Evolutionary conservation across 2,113 vertebrate species (phyloP).

Genomic region (Nipponia nippon): DNA sequence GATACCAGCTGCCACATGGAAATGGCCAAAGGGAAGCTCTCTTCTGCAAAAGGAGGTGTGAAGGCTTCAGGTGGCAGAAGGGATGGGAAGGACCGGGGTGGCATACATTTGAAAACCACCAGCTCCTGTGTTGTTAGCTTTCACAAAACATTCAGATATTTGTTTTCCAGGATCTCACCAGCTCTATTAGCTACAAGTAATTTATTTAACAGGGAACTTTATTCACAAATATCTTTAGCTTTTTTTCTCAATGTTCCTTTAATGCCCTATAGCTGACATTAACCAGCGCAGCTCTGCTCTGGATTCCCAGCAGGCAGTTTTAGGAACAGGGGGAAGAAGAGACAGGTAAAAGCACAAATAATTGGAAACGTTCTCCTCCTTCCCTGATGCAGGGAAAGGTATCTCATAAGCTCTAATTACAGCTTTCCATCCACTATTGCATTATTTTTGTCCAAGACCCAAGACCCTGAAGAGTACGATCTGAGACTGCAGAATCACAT

Average conservation of each 20-base stretch:
- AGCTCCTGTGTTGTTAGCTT: not conserved
- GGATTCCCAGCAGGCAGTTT: not conserved
- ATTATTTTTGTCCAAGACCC: not conserved
- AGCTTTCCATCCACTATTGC: not conserved
- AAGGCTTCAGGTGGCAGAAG: not conserved
- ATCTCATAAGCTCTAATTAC: not conserved
- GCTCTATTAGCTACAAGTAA: not conserved
- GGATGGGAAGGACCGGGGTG: not conserved
- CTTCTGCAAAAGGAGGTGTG: not conserved
- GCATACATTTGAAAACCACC: not conserved
- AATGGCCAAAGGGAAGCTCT: not conserved
- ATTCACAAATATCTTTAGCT: not conserved
- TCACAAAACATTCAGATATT: not conserved
- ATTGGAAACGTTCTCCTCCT: not conserved
- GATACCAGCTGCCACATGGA: not conserved
- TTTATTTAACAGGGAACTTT: not conserved
- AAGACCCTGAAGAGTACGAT: too few species aligned
- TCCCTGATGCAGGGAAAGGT: not conserved
- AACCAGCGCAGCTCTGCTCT: not conserved
- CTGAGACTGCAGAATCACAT: accelerated
- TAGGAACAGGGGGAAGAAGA: not conserved
- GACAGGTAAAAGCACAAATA: not conserved
- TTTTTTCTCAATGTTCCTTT: not conserved
- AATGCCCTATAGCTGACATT: not conserved
- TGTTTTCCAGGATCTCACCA: not conserved